Evolutionary conservation across 2,888 invertebrate species (phyloP), one percentile per base, ranked within the genome.

Genomic region (Hololepta plana): DNA sequence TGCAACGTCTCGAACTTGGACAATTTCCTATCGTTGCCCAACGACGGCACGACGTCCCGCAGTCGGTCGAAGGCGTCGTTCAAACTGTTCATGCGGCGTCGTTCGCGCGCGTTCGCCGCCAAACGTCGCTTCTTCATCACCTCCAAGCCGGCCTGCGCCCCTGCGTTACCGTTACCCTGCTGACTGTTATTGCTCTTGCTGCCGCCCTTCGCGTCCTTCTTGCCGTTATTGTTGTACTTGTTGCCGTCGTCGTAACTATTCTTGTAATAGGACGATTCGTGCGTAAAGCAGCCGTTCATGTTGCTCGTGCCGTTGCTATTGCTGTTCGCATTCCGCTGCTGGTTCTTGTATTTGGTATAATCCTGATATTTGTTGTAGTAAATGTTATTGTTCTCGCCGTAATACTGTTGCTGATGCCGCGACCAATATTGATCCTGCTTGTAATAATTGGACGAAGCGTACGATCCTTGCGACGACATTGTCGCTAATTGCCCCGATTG

Each of bases 1-100:
- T 76, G 75, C 20, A 77, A 52, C 17, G 76, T 77, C 51, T 77
- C 77, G 43, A 69, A 76, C 49, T 77, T 77, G 32, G 73, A 74
- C 32, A 76, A 55, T 47, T 74, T 72, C 40, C 71, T 59, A 43
- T 75, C 72, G 38, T 69, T 69, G 3, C 72, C 71, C 20, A 74
- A 53, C 3, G 70, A 67, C 1, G 77, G 76, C 19, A 77, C 69
- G 5, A 75, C 75, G 37, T 70, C 70, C 26, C 76, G 49, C 4
- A 76, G 56, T 35, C 65, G 57, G 46, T 75, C 75, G 43, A 76
- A 77, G 2, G 76, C 77, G 36, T 69, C 68, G 48, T 77, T 77
- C 35, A 76, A 52, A 40, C 71, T 71, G 48, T 72, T 69, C 76
- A 77, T 77, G 20, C 77, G 49, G 27, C 72, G 56, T 30, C 77